A percentile compares a stretch with the other conserved stretches of the same genome.
Conservation (phyloP, 2,113 vertebrate genomes). For the Arothron firmamentum region DNA sequence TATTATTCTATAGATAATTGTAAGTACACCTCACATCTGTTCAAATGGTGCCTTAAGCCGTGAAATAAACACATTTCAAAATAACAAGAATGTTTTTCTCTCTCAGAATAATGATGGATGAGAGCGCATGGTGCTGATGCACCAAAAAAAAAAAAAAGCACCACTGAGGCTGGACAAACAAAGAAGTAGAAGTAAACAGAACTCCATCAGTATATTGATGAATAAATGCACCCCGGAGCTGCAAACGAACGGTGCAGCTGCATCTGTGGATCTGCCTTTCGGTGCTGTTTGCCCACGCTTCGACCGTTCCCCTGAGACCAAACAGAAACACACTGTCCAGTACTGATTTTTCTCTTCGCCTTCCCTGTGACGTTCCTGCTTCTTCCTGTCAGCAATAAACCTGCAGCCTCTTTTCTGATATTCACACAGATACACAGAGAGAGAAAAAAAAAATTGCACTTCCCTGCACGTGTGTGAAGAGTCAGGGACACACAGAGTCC, state of each 20-base stretch:
- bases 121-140: too few species aligned
- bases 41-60: too few species aligned
- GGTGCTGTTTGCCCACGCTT: slow-evolving; percentile 5
- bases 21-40: too few species aligned
- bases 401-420: slow-evolving; percentile 13
- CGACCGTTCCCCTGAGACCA: neutral
- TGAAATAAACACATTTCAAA: too few species aligned
- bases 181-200: neutral
- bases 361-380: neutral
- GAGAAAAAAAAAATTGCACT: neutral
- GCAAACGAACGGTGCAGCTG: neutral
- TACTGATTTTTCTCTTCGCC: neutral
- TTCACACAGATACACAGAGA: neutral
- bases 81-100: too few species aligned
- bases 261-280: neutral
- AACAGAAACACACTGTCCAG: slow-evolving; percentile 21
- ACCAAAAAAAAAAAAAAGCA: too few species aligned
- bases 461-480: neutral
- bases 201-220: neutral
- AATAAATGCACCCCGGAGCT: neutral
- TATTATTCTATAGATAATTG: too few species aligned
- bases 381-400: slow-evolving; percentile 17
- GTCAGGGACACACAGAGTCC: slow-evolving; percentile 26
- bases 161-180: neutral
- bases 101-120: too few species aligned